Percentiles rank a stretch among this genome's conserved stretches.
Conservation (phyloP, 2,888 invertebrate genomes). For the Drosophila emarginata region DNA sequence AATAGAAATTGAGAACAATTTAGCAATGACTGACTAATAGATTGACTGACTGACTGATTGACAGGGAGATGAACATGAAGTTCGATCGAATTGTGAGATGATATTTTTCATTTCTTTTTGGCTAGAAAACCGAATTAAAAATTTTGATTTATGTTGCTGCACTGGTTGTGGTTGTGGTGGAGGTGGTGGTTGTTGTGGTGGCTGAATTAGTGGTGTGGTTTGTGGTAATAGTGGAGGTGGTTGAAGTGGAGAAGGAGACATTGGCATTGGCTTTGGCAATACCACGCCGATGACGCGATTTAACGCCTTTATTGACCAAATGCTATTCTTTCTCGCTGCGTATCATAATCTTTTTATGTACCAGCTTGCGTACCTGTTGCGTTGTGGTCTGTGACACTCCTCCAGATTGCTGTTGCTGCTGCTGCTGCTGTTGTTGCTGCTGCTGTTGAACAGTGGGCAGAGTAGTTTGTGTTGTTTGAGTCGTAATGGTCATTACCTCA, state of each 20-base stretch:
- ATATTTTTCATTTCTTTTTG: constrained; percentile 5
- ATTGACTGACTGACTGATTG: constrained; percentile 38
- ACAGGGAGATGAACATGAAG: constrained; percentile 39
- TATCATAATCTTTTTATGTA: constrained; percentile 82
- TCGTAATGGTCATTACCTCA: constrained; percentile 80
- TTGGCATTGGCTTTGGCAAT: constrained; percentile 36
- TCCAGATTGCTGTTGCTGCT: constrained; percentile 51
- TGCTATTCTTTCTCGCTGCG: constrained; percentile 81
- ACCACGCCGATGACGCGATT: constrained; percentile 59
- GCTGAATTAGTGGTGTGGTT: constrained; percentile 5
- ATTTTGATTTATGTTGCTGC: constrained; percentile 21
- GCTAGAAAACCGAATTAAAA: constrained; percentile 10
- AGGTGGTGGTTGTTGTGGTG: constrained; percentile 31
- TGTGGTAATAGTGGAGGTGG: not conserved
- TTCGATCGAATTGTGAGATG: constrained; percentile 31
- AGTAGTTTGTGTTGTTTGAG: constrained; percentile 53
- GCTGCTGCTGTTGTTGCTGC: constrained; percentile 67
- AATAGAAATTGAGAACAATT: constrained; percentile 68
- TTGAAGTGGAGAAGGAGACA: not conserved
- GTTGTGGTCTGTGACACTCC: constrained; percentile 69
- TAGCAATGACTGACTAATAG: constrained; percentile 49
- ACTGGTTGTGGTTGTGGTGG: constrained; percentile 36
- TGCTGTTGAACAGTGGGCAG: constrained; percentile 67
- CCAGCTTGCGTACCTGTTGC: constrained; percentile 82
- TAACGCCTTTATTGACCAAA: constrained; percentile 50